Evolutionary conservation across 2,797 vertebrate species (phyloP), one percentile per base, ranked within the genome.

Genomic region (Bryconaethiops microstoma): DNA sequence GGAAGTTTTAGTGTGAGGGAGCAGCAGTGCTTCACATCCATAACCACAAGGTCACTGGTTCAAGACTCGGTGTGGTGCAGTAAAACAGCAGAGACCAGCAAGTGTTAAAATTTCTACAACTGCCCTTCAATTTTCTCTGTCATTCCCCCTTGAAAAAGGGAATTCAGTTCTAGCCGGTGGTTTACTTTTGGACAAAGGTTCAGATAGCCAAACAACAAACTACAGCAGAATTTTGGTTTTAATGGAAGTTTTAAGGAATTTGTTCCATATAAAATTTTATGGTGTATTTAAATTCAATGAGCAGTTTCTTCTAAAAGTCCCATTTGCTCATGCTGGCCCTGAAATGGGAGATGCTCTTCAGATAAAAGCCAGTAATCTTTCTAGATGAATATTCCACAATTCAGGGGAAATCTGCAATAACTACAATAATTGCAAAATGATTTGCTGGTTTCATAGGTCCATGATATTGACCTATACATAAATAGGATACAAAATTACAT

Each of bases 91-190:
- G 7, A 42, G 40, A 60, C 70, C 8, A 57, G 59, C 65, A 68
- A 40, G 39, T 68, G 65, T 42, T 42, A 68, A 45, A 12, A 68
- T 68, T 45, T 42, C 65, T 45, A 42, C 39, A 45, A 39, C 25
- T 62, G 63, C 39, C 35, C 63, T 65, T 68, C 65, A n/a, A 21
- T 68, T 68, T 68, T 45, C 65, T 68, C 40, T n/a, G 35, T 6
- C 63, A 39, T 19, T 67, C 7, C 19, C 25, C 25, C 0, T 8
- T 42, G 39, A 45, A 68, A 45, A 21, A 12, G 63, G 1, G 19
- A 13, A 64, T 29, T 64, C 17, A 45, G n/a, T n/a, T 65, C 35
- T 9, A 40, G 6, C 2, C 5, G 39, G 16, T 17, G 63, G 16
- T 29, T 23, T 29, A 23, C 1, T 3, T 29, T 29, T 29, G 29